Base-by-base conservation (phyloP, 2,888 invertebrate species). In the Epinotia brunnichana region DNA sequence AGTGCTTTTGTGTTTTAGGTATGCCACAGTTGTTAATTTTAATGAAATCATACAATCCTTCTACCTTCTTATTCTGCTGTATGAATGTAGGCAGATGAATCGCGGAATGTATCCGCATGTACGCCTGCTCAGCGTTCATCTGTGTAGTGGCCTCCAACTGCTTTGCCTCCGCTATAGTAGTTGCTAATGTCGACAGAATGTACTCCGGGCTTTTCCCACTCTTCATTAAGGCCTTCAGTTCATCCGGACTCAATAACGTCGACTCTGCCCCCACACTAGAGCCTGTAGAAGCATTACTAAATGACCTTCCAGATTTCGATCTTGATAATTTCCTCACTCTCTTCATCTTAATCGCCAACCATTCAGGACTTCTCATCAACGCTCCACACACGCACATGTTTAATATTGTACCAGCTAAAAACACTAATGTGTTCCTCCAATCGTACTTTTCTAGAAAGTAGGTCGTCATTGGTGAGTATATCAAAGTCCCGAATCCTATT, bases 301-400 rank as follows among this genome's bases (percentile, higher is more conserved):
- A 94, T 0, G 91, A 87, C 61, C 88, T 90, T 74, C 90, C 87
- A 0, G 89, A 90, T 74, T 84, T 85, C 1, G 81, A 69, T 79
- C 94, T 92, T 21, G 89, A 85, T 74, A 90, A 81, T 60, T 84
- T 85, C 56, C 87, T 83, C 76, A 90, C 94, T 84, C 94, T 94
- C 77, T 93, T 94, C 81, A 95, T 95, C 78, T 95, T 95, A 48
- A 93, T 87, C 69, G 94, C 90, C 83, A 95, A 93, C 97, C 98
- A 97, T 77, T 97, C 97, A 0, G 98, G 96, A 83, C 97, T 97
- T 44, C 96, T 94, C 97, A 98, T 97, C 10, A 98, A 90, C 1
- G 96, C 95, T 0, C 98, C 98, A 85, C 97, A 97, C 1, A 97
- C 96, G 82, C 97, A 97, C 91, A 97, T 96, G 85, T 97, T 96